Conservation (phyloP, 2,113 vertebrate genomes). For the Lamprologus speciosus region DNA sequence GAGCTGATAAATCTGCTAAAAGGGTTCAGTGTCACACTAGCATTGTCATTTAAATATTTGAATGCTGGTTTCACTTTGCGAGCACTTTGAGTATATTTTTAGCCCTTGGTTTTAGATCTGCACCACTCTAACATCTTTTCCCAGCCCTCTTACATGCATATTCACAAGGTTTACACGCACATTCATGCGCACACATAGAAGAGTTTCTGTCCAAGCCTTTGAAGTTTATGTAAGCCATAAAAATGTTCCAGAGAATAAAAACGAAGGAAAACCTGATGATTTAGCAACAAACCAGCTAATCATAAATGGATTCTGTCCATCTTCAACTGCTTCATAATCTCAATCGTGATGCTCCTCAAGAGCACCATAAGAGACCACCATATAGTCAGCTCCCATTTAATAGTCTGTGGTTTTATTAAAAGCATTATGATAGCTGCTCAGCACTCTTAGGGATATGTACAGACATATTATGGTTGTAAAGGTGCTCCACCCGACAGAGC, state of each 20-base stretch:
- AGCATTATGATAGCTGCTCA: neutral
- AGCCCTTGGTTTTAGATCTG: constrained; percentile 7
- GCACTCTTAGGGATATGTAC: neutral
- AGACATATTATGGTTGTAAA: neutral
- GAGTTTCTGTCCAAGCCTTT: neutral
- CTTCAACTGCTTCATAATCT: neutral
- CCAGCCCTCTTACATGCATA: neutral
- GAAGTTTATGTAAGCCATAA: neutral
- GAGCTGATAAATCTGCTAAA: constrained; percentile 47
- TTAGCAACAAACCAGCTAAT: neutral
- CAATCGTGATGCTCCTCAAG: neutral
- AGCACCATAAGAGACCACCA: neutral
- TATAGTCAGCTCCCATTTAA: neutral
- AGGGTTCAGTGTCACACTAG: constrained; percentile 44
- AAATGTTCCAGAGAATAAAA: neutral
- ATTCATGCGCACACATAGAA: neutral
- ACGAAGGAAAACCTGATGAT: neutral
- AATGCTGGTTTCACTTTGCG: constrained; percentile 41
- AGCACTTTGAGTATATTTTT: constrained; percentile 55
- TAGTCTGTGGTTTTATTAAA: neutral
- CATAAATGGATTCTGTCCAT: neutral
- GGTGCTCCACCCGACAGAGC: neutral
- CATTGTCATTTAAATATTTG: constrained; percentile 64
- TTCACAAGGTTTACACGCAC: neutral
- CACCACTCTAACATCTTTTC: neutral